Conservation (phyloP, 2,797 vertebrate genomes). For the Luscinia luscinia region DNA sequence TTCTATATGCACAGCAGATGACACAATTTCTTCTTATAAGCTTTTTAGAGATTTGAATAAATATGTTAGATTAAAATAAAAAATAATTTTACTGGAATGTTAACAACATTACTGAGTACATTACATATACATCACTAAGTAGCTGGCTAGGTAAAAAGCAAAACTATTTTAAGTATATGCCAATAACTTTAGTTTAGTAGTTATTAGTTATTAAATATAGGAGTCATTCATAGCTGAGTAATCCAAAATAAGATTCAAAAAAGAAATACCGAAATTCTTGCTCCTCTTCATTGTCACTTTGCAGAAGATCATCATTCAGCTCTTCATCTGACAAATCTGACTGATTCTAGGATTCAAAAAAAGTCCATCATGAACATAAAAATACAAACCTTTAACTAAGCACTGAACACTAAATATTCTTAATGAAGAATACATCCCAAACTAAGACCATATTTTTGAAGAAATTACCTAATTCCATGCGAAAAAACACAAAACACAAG, state of each 20-base stretch:
- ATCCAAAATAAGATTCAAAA: not conserved
- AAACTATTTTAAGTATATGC: not conserved
- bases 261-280: constrained; percentile 78
- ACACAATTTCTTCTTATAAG: not conserved
- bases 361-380: constrained; percentile 26
- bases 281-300: constrained; percentile 95
- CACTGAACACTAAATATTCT: not conserved
- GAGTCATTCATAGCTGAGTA: not conserved
- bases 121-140: not conserved
- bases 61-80: not conserved
- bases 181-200: not conserved
- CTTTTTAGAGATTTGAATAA: not conserved
- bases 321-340: constrained; percentile 97
- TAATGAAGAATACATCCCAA: not conserved
- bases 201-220: not conserved
- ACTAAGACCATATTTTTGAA: not conserved
- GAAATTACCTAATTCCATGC: not conserved
- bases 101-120: not conserved
- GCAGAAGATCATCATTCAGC: constrained; percentile 95
- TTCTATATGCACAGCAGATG: not conserved
- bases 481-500: not conserved
- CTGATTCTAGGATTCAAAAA: constrained; percentile 83
- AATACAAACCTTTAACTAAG: not conserved
- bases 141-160: not conserved
- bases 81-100: not conserved